Conservation (phyloP, 1,140 invertebrate species). For the Mylabris phalerata region DNA sequence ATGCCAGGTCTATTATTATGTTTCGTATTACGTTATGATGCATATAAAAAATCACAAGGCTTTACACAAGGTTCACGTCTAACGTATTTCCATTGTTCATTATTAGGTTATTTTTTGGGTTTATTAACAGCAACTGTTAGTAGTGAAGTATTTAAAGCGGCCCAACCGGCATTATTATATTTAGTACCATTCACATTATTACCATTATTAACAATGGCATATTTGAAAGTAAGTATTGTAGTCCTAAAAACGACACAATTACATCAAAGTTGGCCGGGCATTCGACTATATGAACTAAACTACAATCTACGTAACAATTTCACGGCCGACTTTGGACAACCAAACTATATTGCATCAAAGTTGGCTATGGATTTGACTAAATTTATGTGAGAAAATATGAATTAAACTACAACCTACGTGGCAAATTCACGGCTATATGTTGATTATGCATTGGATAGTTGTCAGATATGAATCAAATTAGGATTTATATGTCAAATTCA, state of each 20-base stretch:
- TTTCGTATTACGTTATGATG: conserved; percentile 93
- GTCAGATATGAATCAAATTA: not conserved
- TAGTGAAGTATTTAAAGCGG: conserved; percentile 95
- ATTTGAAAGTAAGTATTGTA: conserved; percentile 72
- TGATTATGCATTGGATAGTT: no score
- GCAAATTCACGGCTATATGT: not conserved
- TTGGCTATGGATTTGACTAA: no score
- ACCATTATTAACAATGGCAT: conserved; percentile 94
- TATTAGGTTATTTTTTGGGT: conserved; percentile 95
- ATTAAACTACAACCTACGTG: not conserved
- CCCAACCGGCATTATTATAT: conserved; percentile 93
- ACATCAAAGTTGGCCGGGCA: no score
- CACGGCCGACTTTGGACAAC: no score
- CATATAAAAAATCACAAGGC: conserved; percentile 82
- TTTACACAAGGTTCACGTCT: conserved; percentile 43
- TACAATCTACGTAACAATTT: not conserved
- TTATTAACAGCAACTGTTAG: conserved; percentile 93
- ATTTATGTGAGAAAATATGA: no score
- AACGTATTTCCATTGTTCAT: conserved; percentile 95
- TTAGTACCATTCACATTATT: conserved; percentile 95
- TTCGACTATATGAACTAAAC: not conserved
- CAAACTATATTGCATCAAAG: no score
- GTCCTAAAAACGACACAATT: no score
- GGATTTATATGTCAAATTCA: not conserved
- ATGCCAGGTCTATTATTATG: conserved; percentile 96